A percentile compares a stretch with the other conserved stretches of the same genome.
Conservation (phyloP, 2,113 vertebrate genomes). For the Microcebus tavaratra region DNA sequence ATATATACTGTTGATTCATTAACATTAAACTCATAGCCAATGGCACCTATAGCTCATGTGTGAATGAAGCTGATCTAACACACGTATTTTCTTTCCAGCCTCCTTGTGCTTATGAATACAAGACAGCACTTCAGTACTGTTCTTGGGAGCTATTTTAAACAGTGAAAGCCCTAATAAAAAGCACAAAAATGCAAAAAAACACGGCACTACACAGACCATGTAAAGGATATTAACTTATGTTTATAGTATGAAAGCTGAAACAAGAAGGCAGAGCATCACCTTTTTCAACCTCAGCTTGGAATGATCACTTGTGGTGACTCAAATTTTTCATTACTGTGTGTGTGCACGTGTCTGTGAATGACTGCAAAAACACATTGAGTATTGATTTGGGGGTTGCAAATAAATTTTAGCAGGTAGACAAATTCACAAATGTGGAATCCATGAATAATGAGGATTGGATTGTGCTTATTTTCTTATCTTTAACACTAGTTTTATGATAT, state of each 20-base stretch:
- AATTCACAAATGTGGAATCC: background rate
- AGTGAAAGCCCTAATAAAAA: background rate
- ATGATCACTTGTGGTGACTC: background rate
- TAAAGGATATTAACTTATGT: background rate
- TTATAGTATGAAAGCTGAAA: background rate
- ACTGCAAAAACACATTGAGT: background rate
- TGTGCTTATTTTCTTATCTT: conserved; percentile 6
- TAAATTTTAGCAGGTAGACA: conserved; percentile 8
- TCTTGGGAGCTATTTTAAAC: background rate
- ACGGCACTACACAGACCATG: background rate
- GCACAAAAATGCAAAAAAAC: background rate
- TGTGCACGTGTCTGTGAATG: background rate
- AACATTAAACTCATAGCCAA: background rate
- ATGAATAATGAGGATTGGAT: background rate
- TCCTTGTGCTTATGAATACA: background rate
- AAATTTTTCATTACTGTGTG: background rate
- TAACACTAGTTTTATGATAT: background rate
- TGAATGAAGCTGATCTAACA: conserved; percentile 11
- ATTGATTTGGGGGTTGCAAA: conserved; percentile 26
- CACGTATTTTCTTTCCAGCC: background rate
- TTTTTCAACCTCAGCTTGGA: background rate
- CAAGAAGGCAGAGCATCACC: background rate
- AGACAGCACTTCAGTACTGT: background rate
- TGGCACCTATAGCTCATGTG: background rate
- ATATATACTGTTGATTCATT: background rate